Base-by-base conservation (phyloP, 1,140 invertebrate genomes). In the Subanguina moxae region DNA sequence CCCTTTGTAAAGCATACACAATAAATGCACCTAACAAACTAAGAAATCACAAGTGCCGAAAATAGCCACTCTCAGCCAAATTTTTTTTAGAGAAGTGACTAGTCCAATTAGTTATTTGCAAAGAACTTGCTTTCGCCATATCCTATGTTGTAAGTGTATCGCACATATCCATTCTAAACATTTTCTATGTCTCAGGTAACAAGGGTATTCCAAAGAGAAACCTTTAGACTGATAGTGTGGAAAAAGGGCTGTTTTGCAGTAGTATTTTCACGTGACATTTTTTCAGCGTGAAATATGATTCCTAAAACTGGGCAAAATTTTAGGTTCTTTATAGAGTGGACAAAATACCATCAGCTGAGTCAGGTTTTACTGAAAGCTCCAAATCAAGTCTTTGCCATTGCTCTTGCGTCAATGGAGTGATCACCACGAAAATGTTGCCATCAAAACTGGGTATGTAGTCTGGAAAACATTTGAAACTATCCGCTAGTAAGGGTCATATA, bases 381-480 rank as follows among this genome's bases (percentile, higher is more conserved):
- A 80, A 65, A 58, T 79, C 64, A 3, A 80, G 64, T 27, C 75
- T 57, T 30, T 75, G 38, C 68, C 78, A 70, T 23, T 73, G 42
- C n/a, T 81, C 71, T 21, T 70, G 64, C 11, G 57, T 67, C 28
- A 80, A 28, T 48, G 78, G 78, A 8, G 66, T 23, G 23, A 80
- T 42, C 46, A 79, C 71, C 43, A 80, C 67, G 13, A 74, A 23
- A 11, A 62, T 46, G 19, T 62, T 67, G 17, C 78, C 78, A 57
- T 72, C 19, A 59, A 80, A 80, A 52, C 45, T 45, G 1, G 78
- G 78, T 19, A 80, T 69, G 57, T 73, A 80, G 65, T 80, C 76
- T 77, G 27, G 64, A 78, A 38, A 1, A 15, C 13, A 65, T 15
- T 28, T 32, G 23, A 68, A 57, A 25, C 0, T 21, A 23, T 73